phyloP scores from a whole-genome alignment of 2,888 invertebrate genomes.

The Eupithecia inturbata region DNA sequence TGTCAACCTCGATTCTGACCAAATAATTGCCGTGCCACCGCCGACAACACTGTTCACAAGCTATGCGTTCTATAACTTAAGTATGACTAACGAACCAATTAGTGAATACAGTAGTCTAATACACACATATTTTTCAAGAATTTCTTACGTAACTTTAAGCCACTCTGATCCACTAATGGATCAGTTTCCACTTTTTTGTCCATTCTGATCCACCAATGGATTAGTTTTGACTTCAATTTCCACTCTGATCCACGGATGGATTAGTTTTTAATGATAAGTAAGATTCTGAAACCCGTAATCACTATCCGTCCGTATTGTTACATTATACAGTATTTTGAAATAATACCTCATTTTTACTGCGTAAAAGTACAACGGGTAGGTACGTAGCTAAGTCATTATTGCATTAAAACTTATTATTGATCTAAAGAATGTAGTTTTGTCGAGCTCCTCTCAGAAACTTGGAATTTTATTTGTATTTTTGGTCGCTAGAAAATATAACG shows the following conservation, averaged over 20 bases:
- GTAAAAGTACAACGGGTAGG: background rate
- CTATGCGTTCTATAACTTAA: conserved; percentile 29
- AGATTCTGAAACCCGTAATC: background rate
- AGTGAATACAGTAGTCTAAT: no score
- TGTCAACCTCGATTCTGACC: conserved; percentile 65
- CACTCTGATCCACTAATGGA: no score
- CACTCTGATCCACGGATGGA: no score
- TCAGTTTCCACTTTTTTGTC: no score
- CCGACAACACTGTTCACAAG: conserved; percentile 47
- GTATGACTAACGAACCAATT: conserved; percentile 12
- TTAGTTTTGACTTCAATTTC: no score
- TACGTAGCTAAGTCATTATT: background rate
- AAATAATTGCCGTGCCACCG: conserved; percentile 69
- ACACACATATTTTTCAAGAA: background rate
- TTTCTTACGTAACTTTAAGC: background rate
- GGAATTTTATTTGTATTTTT: conserved; percentile 45
- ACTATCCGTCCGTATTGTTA: background rate
- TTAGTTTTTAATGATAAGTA: no score
- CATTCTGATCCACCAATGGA: no score
- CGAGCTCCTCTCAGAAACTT: conserved; percentile 27
- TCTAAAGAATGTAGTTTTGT: background rate
- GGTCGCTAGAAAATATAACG: conserved; percentile 52
- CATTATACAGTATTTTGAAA: no score
- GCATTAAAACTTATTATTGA: conserved; percentile 5
- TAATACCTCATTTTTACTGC: background rate